Conservation (phyloP, 2,797 vertebrate species). For the Hapalemur alaotrensis region DNA sequence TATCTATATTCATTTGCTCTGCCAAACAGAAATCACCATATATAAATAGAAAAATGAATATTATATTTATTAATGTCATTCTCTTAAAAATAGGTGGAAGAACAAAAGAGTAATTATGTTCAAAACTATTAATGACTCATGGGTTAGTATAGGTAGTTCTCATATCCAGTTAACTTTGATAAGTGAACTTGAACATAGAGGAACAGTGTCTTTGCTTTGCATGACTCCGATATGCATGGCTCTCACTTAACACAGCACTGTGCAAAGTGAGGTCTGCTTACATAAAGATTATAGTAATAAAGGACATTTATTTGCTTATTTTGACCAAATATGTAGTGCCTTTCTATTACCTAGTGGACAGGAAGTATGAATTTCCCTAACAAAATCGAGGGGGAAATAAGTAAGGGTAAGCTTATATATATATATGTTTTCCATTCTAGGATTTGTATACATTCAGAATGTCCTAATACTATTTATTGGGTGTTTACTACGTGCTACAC, state of each 20-base stretch:
- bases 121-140: not conserved
- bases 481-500: not conserved
- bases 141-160: not conserved
- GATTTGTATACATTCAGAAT: not conserved
- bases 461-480: not conserved
- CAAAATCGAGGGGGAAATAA: not conserved
- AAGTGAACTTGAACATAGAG: not conserved
- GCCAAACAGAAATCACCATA: not conserved
- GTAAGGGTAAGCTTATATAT: not conserved
- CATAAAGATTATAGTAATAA: not conserved
- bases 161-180: not conserved
- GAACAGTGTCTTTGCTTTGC: not conserved
- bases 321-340: not conserved
- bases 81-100: slow-evolving; percentile 4
- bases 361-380: not conserved
- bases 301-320: not conserved
- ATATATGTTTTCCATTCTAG: not conserved
- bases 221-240: fast-evolving
- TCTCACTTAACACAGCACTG: not conserved
- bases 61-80: not conserved
- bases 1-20: not conserved
- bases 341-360: not conserved
- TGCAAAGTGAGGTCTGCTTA: not conserved
- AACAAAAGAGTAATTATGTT: not conserved
- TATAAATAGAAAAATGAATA: not conserved